Percentiles rank a stretch among this genome's conserved stretches.
Conservation (phyloP, 2,797 vertebrate species). For the Diceros bicornis region DNA sequence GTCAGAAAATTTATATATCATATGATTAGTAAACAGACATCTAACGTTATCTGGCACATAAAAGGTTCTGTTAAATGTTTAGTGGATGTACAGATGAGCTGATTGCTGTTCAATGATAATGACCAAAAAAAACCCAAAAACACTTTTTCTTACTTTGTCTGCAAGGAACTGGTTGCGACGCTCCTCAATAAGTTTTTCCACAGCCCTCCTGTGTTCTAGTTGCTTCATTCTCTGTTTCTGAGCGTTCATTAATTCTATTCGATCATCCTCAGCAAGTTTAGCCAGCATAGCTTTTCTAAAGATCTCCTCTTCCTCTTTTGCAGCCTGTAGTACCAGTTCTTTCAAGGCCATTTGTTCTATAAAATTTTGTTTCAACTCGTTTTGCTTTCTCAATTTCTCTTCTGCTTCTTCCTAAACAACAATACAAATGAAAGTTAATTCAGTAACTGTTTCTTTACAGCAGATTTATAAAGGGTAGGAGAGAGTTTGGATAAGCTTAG, state of each 20-base stretch:
- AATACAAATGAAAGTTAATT: slow-evolving; percentile 13
- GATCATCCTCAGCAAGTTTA: slow-evolving; percentile 96
- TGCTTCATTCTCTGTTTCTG: slow-evolving; percentile 95
- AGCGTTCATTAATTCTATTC: slow-evolving; percentile 95
- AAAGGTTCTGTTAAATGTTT: neutral
- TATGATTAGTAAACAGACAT: neutral
- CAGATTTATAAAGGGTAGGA: neutral
- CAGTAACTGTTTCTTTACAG: slow-evolving; percentile 9
- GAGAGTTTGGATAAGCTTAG: neutral
- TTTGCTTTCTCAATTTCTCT: slow-evolving; percentile 92
- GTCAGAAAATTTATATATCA: slow-evolving; percentile 26
- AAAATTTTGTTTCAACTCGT: slow-evolving; percentile 92
- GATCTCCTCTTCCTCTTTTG: slow-evolving; percentile 93
- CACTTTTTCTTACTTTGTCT: slow-evolving; percentile 90
- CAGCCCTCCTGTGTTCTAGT: slow-evolving; percentile 93
- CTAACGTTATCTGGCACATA: neutral
- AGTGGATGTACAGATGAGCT: neutral
- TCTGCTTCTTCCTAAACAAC: slow-evolving; percentile 93
- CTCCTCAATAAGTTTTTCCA: slow-evolving; percentile 94
- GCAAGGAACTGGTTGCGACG: slow-evolving; percentile 90
- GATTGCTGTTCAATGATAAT: neutral
- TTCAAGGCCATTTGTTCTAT: slow-evolving; percentile 94
- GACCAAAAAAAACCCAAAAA: neutral
- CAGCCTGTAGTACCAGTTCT: slow-evolving; percentile 89
- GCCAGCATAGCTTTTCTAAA: slow-evolving; percentile 92